Evolutionary conservation across 2,888 invertebrate genomes (phyloP), one percentile per base, ranked within the genome.

Genomic region (Sphinx pinastri): DNA sequence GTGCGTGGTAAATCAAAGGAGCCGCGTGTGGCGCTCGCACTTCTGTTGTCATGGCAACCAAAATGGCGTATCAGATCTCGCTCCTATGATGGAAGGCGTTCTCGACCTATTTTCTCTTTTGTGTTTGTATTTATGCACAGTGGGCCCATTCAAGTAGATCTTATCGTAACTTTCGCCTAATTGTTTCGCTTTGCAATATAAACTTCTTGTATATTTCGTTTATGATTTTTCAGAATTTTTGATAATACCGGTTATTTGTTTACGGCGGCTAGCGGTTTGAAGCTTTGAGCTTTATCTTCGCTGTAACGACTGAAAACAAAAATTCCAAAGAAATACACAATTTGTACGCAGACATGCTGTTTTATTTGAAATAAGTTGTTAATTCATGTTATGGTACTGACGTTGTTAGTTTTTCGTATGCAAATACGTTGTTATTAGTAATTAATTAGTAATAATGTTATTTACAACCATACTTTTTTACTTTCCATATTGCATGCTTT

Each of bases 31-130:
- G 69, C 69, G 69, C 81, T 87, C 82, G 80, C 89, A 87, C 87
- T 86, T 79, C 86, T 80, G 86, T 86, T 87, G 86, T 84, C 86
- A 83, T 82, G 75, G 74, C 74, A 73, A 77, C 88, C 86, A 86
- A 87, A 90, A 81, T 77, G 82, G 91, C 87, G 78, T 91, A 92
- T 92, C 92, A 81, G 91, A 91, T 91, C 78, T 77, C 78, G 81
- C 79, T 80, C 85, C 83, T 82, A 84, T 86, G 87, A 84, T 85
- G 85, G 85, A 63, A 19, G 45, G 60, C 19, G 45, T 52, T 69
- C 19, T 54, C 19, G 52, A n/a, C 63, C 54, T 59, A 52, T 63
- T 63, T 63, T 69, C 69, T 69, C 63, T 63, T 63, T 54, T 54
- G 52, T 31, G 52, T 67, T 67, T 16, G 60, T 63, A 47, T 63